These are phyloP conservation scores for Ptychochromis oligacanthus DNA, from an alignment of 2,113 vertebrate genomes.

Conservation along the genomic window DNA sequence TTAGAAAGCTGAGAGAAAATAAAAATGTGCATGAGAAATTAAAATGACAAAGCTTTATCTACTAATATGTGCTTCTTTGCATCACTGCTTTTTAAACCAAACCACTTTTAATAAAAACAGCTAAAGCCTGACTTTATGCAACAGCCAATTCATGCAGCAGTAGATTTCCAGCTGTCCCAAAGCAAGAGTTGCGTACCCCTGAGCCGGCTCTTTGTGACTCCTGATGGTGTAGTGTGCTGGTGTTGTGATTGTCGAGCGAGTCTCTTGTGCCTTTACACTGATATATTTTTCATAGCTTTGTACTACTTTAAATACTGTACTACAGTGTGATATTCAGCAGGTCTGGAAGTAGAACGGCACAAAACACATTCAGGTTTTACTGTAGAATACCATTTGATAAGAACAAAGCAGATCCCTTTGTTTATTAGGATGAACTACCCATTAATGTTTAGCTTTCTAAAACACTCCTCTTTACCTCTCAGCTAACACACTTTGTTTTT, in stretches of 20 bases:
- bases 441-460: not conserved
- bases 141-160: not conserved
- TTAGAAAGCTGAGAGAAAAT: not conserved
- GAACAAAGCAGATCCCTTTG: slow-evolving; percentile 20
- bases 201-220: slow-evolving; percentile 54
- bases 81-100: not conserved
- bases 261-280: slow-evolving; percentile 74
- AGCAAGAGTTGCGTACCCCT: slow-evolving; percentile 13
- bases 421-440: slow-evolving; percentile 21
- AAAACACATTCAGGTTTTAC: slow-evolving; percentile 60
- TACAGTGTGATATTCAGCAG: slow-evolving; percentile 79
- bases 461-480: slow-evolving; percentile 47
- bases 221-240: slow-evolving; percentile 68
- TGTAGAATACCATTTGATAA: slow-evolving; percentile 31
- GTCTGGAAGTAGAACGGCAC: slow-evolving; percentile 78
- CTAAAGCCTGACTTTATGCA: not conserved
- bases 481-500: not conserved
- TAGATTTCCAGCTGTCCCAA: not conserved
- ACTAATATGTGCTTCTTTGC: not conserved
- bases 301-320: slow-evolving; percentile 74
- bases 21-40: not conserved
- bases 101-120: not conserved
- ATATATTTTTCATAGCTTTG: slow-evolving; percentile 78
- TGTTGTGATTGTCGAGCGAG: slow-evolving; percentile 73
- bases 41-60: not conserved